A percentile compares a stretch with the other conserved stretches of the same genome.
Conservation (phyloP, 2,797 vertebrate genomes). For the Petrocephalus schoutedeni region DNA sequence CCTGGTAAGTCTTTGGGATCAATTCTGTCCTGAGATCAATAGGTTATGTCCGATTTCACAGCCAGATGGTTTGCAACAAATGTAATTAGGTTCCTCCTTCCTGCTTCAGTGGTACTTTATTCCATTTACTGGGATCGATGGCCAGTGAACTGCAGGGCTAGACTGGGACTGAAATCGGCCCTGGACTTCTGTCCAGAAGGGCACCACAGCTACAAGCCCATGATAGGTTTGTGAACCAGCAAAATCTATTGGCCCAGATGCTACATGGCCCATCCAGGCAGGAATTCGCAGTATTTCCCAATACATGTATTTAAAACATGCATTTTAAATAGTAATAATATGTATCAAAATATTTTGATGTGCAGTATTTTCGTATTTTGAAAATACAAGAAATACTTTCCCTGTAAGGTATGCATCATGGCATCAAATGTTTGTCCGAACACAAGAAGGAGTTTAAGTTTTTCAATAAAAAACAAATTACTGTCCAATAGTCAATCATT, state of each 20-base stretch:
- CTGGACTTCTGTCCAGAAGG: not conserved
- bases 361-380: too few species aligned
- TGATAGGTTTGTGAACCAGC: not conserved
- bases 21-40: constrained; percentile 61
- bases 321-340: not conserved
- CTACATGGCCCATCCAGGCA: not conserved
- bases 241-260: not conserved
- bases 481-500: not conserved
- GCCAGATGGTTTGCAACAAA: constrained; percentile 52
- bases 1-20: constrained; percentile 39
- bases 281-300: not conserved
- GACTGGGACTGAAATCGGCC: not conserved
- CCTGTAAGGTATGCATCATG: not conserved
- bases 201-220: not conserved
- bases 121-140: constrained; percentile 48
- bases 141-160: not conserved
- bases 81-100: constrained; percentile 43
- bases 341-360: too few species aligned
- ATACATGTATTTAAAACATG: not conserved
- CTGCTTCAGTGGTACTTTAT: constrained; percentile 44
- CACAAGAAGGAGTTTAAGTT: not conserved
- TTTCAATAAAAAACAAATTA: not conserved
- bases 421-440: not conserved
- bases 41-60: constrained; percentile 72
- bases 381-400: not conserved